phyloP scores from a whole-genome alignment of 2,888 invertebrate species.

The Lobophora halterata region DNA sequence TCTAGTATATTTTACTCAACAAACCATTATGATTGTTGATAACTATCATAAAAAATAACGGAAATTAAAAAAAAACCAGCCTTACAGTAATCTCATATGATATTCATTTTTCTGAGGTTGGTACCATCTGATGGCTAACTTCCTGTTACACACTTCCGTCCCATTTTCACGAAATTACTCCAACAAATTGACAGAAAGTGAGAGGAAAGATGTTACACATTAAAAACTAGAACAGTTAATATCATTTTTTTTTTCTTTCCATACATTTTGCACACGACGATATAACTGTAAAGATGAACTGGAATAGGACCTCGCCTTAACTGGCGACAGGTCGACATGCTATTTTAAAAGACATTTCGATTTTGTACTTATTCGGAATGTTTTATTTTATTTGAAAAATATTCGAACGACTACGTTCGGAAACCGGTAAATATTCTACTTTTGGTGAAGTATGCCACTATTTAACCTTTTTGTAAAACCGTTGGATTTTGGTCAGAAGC shows the following conservation, averaged over 20 bases:
- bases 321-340: slow-evolving; percentile 37
- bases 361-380: slow-evolving; percentile 27
- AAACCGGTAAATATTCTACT: slow-evolving; percentile 10
- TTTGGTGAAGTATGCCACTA: slow-evolving; percentile 9
- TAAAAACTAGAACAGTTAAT: too few species aligned
- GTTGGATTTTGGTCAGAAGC: slow-evolving; percentile 2
- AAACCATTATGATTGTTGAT: too few species aligned
- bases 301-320: slow-evolving; percentile 45
- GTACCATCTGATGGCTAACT: too few species aligned
- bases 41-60: too few species aligned
- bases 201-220: too few species aligned
- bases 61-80: too few species aligned
- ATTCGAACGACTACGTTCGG: slow-evolving; percentile 9
- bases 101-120: slow-evolving; percentile 5
- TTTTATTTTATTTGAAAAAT: slow-evolving; percentile 15
- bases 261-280: slow-evolving; percentile 26
- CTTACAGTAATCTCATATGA: too few species aligned
- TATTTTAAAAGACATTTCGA: slow-evolving; percentile 20
- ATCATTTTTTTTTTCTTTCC: slow-evolving; percentile 5
- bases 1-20: too few species aligned
- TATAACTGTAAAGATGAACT: slow-evolving; percentile 46
- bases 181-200: too few species aligned
- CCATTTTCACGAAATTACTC: too few species aligned
- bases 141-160: too few species aligned
- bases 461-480: background rate